Percentiles rank a stretch among this genome's conserved stretches.
Conservation (phyloP, 2,888 invertebrate species). For the Parnassius apollo region DNA sequence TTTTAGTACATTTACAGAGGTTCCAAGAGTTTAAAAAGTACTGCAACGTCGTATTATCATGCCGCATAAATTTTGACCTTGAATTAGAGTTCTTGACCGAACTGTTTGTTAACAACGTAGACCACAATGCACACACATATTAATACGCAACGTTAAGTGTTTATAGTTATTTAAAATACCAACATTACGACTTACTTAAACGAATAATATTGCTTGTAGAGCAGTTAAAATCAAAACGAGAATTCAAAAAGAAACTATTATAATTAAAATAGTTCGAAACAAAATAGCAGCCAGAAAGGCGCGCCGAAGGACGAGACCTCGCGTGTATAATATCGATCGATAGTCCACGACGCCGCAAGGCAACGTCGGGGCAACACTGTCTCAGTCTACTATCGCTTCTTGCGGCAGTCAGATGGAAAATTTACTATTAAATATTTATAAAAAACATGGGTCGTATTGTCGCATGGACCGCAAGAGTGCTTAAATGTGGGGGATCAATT, state of each 20-base stretch:
- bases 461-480: constrained; percentile 70
- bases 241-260: constrained; percentile 2
- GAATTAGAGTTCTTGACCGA: no score
- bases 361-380: constrained; percentile 49
- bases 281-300: constrained; percentile 60
- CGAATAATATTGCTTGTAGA: no score
- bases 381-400: constrained; percentile 60
- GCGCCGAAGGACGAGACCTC: constrained; percentile 80
- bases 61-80: no score
- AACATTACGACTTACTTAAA: no score
- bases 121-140: no score
- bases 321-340: constrained; percentile 70
- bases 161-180: no score
- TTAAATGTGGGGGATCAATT: constrained; percentile 74
- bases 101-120: no score
- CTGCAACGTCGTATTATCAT: no score
- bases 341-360: constrained; percentile 60
- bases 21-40: no score
- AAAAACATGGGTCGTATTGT: constrained; percentile 61
- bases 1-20: no score
- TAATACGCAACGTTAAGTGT: no score
- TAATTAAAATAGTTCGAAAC: constrained; percentile 11
- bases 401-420: constrained; percentile 59
- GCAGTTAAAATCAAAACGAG: no score
- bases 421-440: constrained; percentile 35